These are phyloP conservation scores for Sphenopsis melanotis DNA, from an alignment of 2,797 vertebrate genomes.

Conservation along the genomic window DNA sequence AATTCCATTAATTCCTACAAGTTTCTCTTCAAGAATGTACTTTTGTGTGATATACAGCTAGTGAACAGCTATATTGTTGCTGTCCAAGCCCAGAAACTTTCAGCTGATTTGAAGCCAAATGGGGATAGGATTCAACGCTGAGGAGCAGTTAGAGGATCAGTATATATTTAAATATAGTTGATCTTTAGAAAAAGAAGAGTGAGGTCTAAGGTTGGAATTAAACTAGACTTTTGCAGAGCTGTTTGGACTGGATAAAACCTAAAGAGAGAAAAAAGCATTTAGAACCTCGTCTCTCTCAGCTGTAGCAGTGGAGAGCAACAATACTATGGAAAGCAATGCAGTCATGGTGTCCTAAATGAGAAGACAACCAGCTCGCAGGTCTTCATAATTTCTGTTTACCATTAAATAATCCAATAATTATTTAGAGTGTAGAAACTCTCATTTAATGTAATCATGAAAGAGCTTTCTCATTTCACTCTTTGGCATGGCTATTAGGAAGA, in stretches of 20 bases:
- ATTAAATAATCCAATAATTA: neutral
- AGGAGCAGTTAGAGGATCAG: neutral
- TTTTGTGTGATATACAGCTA: neutral
- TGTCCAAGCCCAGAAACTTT: neutral
- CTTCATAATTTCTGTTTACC: neutral
- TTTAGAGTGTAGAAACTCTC: neutral
- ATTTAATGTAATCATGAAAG: neutral
- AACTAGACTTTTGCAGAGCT: neutral
- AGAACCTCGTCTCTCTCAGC: neutral
- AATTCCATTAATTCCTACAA: neutral
- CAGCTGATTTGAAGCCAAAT: neutral
- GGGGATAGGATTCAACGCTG: neutral
- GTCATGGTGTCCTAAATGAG: neutral
- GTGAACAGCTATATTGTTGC: neutral
- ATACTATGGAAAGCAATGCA: neutral
- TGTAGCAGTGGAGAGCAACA: neutral
- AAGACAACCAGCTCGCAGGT: neutral
- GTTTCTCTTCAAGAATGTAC: neutral
- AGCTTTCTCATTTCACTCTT: neutral
- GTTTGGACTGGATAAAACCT: neutral
- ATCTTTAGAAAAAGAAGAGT: neutral
- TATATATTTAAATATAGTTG: neutral
- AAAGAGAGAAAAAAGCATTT: neutral
- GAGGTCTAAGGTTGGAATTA: neutral
- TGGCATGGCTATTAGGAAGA: neutral